A percentile compares a stretch with the other conserved stretches of the same genome.
Evolutionary conservation across 2,113 vertebrate species (phyloP).

Genomic region (Panthera tigris): DNA sequence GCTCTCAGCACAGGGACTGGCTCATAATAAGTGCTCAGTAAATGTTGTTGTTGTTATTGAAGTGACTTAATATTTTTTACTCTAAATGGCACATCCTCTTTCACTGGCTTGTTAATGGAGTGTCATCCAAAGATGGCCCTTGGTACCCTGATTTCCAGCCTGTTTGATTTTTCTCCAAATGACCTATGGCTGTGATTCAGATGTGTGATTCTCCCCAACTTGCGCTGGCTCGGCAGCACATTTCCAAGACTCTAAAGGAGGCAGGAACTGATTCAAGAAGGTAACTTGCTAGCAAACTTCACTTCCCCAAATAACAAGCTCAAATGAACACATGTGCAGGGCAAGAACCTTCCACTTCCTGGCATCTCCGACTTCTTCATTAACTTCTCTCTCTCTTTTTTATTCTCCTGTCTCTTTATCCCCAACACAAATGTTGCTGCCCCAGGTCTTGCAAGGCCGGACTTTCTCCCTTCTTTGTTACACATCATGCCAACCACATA

Average conservation of each 20-base stretch:
- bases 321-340: background rate
- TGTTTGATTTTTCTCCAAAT: background rate
- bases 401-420: background rate
- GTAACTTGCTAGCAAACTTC: background rate
- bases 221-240: background rate
- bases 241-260: background rate
- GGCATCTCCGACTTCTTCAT: background rate
- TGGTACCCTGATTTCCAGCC: background rate
- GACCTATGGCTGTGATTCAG: background rate
- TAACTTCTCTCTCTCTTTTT: background rate
- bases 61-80: constrained; percentile 53
- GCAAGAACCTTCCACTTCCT: background rate
- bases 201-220: background rate
- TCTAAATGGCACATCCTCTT: background rate
- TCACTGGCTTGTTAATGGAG: background rate
- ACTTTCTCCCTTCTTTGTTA: constrained; percentile 23
- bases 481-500: background rate
- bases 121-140: background rate
- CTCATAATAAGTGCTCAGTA: constrained; percentile 40
- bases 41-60: constrained; percentile 45
- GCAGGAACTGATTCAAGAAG: background rate
- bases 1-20: background rate
- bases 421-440: background rate
- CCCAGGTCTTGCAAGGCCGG: background rate
- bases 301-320: background rate